phyloP scores from a whole-genome alignment of 2,797 vertebrate genomes.

The Sciurus vulgaris region DNA sequence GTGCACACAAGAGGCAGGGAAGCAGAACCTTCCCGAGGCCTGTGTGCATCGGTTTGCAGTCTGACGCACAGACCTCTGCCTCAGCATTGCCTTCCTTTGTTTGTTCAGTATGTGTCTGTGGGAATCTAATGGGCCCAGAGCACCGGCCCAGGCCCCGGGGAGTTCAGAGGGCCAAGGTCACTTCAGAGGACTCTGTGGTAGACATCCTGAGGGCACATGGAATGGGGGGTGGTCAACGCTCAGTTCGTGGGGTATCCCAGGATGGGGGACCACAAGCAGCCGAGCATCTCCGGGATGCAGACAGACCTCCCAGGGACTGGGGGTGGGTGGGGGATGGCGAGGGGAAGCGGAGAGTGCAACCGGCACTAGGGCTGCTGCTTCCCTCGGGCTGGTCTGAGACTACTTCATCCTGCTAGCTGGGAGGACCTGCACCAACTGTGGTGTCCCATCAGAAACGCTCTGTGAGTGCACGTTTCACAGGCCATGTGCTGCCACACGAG shows the following conservation, averaged over 20 bases:
- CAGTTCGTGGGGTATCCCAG: rapidly evolving
- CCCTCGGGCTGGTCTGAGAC: too few species aligned
- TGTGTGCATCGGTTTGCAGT: rapidly evolving
- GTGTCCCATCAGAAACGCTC: not conserved
- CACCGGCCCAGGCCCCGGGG: not conserved
- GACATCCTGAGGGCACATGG: not conserved
- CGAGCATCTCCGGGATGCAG: not conserved
- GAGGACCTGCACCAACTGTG: not conserved
- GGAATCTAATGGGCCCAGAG: rapidly evolving
- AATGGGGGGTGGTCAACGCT: too few species aligned
- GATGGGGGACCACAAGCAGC: not conserved
- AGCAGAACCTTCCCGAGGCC: rapidly evolving
- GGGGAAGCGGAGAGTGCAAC: not conserved
- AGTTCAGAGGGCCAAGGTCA: too few species aligned
- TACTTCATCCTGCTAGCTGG: rapidly evolving
- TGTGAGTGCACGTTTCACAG: not conserved
- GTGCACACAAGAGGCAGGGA: rapidly evolving
- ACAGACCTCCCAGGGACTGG: rapidly evolving
- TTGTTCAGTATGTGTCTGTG: not conserved
- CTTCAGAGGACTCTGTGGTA: too few species aligned
- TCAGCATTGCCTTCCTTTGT: not conserved
- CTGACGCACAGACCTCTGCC: too few species aligned
- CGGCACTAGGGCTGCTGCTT: not conserved
- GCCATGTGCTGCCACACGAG: not conserved
- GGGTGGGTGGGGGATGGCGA: too few species aligned